Evolutionary conservation across 2,888 invertebrate genomes (phyloP), one percentile per base, ranked within the genome.

Genomic region (Lysandra bellargus): DNA sequence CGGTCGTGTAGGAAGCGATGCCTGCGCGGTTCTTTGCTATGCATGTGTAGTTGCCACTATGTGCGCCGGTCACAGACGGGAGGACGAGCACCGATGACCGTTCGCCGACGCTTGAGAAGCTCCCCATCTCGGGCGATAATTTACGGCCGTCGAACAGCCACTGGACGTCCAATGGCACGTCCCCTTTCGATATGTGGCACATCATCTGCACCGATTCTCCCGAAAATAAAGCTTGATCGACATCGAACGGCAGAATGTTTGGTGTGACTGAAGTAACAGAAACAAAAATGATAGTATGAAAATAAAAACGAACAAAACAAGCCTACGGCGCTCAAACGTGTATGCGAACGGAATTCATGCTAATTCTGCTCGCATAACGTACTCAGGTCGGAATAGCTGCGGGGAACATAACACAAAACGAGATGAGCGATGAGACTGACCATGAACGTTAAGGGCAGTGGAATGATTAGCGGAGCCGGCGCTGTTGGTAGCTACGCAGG

Each of bases 401-500:
- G 83, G 84, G 82, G 81, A 85, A 85, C 81, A 83, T 83, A 85
- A 85, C 83, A 81, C 78, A 76, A 80, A 79, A 80, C 78, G 79
- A 82, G 79, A 79, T 80, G 76, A 74, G 49, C 30, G 85, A 88
- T 87, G 82, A 88, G 91, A 94, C 94, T 93, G 91, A 95, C 95
- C 95, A 91, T 95, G 95, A 89, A 95, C 95, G 86, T 95, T 95
- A 88, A 92, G 91, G 88, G 91, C 90, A 95, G 97, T 96, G 85
- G 96, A 95, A 89, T 96, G 95, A 87, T 96, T 96, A 86, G 96
- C 95, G 81, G 92, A 95, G 85, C 97, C 97, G 82, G 97, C 97
- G 84, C 89, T 93, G 93, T 97, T 97, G 82, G 95, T 93, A 60
- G 97, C 97, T 83, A 96, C 95, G 89, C 98, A 98, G 82, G 97